Evolutionary conservation across 2,113 vertebrate species (phyloP).

Genomic region (Oreochromis tanganicae): DNA sequence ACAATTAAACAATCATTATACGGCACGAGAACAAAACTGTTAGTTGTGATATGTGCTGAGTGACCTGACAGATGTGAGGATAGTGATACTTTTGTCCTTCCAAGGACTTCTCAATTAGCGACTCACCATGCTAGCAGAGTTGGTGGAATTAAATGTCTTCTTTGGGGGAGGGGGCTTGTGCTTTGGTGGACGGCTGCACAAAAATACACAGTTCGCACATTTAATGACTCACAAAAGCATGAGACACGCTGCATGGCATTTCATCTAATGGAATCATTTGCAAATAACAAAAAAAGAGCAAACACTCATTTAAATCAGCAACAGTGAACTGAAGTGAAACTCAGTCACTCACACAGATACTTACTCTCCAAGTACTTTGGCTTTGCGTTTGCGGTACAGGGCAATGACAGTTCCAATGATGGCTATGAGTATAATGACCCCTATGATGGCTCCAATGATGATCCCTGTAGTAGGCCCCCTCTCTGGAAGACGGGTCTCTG

Average conservation of each 20-base stretch:
- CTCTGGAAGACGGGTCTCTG: slow-evolving; percentile 57
- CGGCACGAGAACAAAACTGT: not conserved
- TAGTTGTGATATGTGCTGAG: not conserved
- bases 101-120: not conserved
- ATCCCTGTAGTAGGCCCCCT: slow-evolving; percentile 72
- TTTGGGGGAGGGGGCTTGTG: slow-evolving; percentile 83
- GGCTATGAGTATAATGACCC: slow-evolving; percentile 73
- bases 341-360: slow-evolving; percentile 27
- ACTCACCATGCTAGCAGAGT: slow-evolving; percentile 70
- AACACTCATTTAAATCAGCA: not conserved
- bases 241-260: not conserved
- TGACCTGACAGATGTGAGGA: not conserved
- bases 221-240: not conserved
- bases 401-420: slow-evolving; percentile 72
- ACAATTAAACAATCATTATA: not conserved
- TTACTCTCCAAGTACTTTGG: slow-evolving; percentile 71
- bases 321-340: not conserved
- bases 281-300: not conserved
- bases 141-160: slow-evolving; percentile 41
- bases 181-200: slow-evolving; percentile 76
- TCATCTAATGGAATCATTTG: not conserved
- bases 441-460: slow-evolving; percentile 82
- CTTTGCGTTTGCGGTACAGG: slow-evolving; percentile 72
- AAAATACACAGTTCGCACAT: not conserved
- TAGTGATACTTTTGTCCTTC: not conserved